Base-by-base conservation (phyloP, 2,888 invertebrate species). In the Microctonus hyperodae region DNA sequence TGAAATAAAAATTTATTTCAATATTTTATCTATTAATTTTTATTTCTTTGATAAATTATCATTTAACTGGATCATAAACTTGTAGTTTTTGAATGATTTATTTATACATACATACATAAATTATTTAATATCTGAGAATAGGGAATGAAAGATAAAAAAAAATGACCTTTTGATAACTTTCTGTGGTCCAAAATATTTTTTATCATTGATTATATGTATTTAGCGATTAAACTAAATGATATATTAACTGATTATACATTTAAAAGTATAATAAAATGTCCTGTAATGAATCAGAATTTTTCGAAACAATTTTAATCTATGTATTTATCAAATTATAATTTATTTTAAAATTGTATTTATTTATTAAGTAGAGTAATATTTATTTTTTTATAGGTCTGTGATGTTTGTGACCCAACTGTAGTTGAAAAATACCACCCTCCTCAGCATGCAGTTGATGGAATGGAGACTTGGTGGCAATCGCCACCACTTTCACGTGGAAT, bases 391-490 rank as follows among this genome's bases (percentile, higher is more conserved):
- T 87, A 98, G 93, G 93, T 95, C 76, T 99, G 98, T 85, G 98
- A 97, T 84, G 89, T 90, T 73, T 98, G 98, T 82, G 93, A 96
- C 84, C 90, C 91, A 23, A 88, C 87, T 31, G 88, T 88, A 74
- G 90, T 91, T 10, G 90, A 90, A 65, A 92, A 92, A 84, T 88
- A 87, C 76, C 98, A 98, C 85, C 95, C 95, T 0, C 92, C 97
- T 0, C 91, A 93, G 80, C 92, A 91, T 84, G 98, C 98, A 2
- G 96, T 96, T 74, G 98, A 99, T 82, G 97, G 97, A n/a, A 92
- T 92, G 83, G 95, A 96, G 83, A 91, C 92, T 51, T 97, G 97
- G 95, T 99, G 98, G 98, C 98, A 98, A 87, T 96, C 96, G 81
- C 99, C 99, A 0, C 99, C 99, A 0, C 88, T 99, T 25, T 98